Base-by-base conservation (phyloP, 1,140 invertebrate species). In the Cydia amplana region DNA sequence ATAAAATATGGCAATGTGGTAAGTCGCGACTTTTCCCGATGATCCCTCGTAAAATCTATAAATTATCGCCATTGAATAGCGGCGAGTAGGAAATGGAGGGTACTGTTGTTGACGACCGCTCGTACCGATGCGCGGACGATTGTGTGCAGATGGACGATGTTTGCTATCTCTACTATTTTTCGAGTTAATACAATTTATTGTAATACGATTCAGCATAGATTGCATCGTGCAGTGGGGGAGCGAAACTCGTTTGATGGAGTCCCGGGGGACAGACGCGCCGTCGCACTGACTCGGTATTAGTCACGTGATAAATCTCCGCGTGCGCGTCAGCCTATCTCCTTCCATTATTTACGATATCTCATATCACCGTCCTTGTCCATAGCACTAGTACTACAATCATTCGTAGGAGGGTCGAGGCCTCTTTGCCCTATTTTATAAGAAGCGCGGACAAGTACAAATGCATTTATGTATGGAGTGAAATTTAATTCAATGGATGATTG, bases 181-280 rank as follows among this genome's bases (percentile, higher is more conserved):
- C 91, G 89, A 93, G 88, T 92, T 93, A 92, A 93, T 91, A 90
- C 90, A 93, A 92, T 93, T 92, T 93, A 92, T 92, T 93, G 91
- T 93, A 91, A 93, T 93, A 93, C 90, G 90, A 93, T 93, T 93
- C 91, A 93, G 90, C 90, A 91, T 93, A 93, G 91, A 93, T 93
- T 93, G 91, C 90, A 91, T 91, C 89, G 88, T 85, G 84, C 82
- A 83, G 84, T 88, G 85, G 90, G 91, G 91, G 90, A 93, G 84
- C 83, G 81, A 88, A 91, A 91, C 90, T 93, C 91, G 89, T 93
- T 93, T 93, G 91, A 93, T 91, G 82, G 89, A 89, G 85, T 91
- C 91, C 88, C 87, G 77, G 72, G 91, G 91, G 91, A 91, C 79
- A 76, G 81, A 77, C 85, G 86, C 82, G 85, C 83, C 85, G 87